Base-by-base conservation (phyloP, 2,797 vertebrate genomes). In the Paedocypris micromegethes region DNA sequence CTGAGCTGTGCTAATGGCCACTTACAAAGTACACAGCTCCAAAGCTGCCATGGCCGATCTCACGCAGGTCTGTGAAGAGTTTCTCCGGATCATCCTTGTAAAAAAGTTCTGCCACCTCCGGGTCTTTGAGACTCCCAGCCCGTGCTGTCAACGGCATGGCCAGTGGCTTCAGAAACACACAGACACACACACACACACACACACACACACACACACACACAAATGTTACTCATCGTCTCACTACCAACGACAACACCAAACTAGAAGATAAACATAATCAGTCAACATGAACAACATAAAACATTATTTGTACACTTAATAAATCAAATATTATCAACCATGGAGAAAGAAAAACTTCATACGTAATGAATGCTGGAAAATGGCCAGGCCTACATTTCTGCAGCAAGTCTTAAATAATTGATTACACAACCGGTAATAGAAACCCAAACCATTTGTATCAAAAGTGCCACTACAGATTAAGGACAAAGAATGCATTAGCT, bases 31-130 rank as follows among this genome's bases (percentile, higher is more conserved):
- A 96, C 48, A 96, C 94, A 0, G 94, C 94, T 71, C 94, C 94
- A 40, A 96, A 96, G 84, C 94, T 96, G 75, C 94, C 94, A 88
- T 96, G 94, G 70, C 94, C 94, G 37, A 96, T 96, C 85, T 96
- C 94, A 49, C 93, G 89, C 64, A 96, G 90, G 83, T 96, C 94
- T 40, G 91, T 92, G 82, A 96, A 96, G 76, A 96, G 90, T 79
- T 96, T 95, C 84, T 96, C 94, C 0, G 94, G 94, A 79, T 96
- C 93, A 72, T 96, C 94, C 80, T 93, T 93, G 86, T 86, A 96
- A 86, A 96, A 96, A 46, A 96, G 90, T 81, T 96, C 94, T 56
- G 94, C 93, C 83, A 96, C 93, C 88, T 96, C 94, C 50, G 94
- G 94, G 87, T 96, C 94, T 89, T 95, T 95, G 87, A 96, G 89